Evolutionary conservation across 2,113 vertebrate genomes (phyloP).

Genomic region (Ascaphus truei): DNA sequence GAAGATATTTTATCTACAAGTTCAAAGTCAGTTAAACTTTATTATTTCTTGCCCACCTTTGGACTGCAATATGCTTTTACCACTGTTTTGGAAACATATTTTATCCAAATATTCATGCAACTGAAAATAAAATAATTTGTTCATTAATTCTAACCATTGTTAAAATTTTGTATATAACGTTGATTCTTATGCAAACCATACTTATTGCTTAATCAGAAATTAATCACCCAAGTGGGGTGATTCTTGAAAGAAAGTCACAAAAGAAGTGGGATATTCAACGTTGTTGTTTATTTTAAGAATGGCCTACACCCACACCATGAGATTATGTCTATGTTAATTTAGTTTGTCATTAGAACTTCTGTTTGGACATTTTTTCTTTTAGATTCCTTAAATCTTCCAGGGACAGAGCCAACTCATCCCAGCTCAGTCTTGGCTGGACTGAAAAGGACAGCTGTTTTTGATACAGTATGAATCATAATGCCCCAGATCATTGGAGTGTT

Average conservation of each 20-base stretch:
- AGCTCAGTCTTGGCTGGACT: not conserved
- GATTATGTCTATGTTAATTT: conserved; percentile 18
- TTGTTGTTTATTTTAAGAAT: conserved; percentile 11
- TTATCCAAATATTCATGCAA: no score
- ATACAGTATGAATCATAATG: conserved; percentile 11
- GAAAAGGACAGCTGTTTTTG: conserved; percentile 18
- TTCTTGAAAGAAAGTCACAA: conserved; percentile 7
- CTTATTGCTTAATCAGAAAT: not conserved
- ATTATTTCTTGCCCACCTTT: no score
- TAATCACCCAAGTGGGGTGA: not conserved
- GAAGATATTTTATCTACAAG: no score
- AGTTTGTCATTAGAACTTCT: conserved; percentile 22
- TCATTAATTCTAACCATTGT: no score
- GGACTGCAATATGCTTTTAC: no score
- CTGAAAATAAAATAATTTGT: no score
- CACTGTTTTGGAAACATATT: no score
- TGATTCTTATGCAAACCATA: no score
- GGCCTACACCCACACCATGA: conserved; percentile 16
- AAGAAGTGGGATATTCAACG: not conserved
- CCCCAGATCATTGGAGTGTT: not conserved
- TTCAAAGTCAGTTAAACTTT: no score
- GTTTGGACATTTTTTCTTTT: conserved; percentile 13
- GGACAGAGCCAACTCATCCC: not conserved
- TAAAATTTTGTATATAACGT: no score
- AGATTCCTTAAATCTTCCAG: conserved; percentile 27